A percentile compares a stretch with the other conserved stretches of the same genome.
Conservation (phyloP, 2,888 invertebrate genomes). For the Cheiracanthium punctorium region DNA sequence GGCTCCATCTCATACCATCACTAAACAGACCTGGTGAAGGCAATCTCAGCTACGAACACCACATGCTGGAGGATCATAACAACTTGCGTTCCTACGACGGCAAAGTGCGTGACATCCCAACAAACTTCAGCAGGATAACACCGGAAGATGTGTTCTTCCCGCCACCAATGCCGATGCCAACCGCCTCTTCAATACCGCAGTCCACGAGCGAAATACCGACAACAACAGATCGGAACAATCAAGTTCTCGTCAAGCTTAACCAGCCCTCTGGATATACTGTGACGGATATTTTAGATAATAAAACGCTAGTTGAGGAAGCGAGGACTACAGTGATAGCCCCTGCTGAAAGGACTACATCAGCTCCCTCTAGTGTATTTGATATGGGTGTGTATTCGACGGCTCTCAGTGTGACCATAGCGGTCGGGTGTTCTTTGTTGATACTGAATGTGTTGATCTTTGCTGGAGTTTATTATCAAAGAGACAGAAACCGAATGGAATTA, state of each 20-base stretch:
- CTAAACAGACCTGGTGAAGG: slow-evolving; percentile 77
- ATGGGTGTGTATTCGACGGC: slow-evolving; percentile 85
- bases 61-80: slow-evolving; percentile 87
- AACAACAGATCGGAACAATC: slow-evolving; percentile 16
- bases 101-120: slow-evolving; percentile 79
- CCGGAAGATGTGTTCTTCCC: slow-evolving; percentile 53
- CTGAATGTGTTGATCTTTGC: slow-evolving; percentile 95
- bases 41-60: slow-evolving; percentile 79
- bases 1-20: slow-evolving; percentile 95
- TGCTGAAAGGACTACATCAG: slow-evolving; percentile 36
- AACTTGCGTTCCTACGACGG: slow-evolving; percentile 93
- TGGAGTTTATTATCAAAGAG: slow-evolving; percentile 90
- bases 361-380: slow-evolving; percentile 32
- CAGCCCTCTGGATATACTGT: slow-evolving; percentile 9
- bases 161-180: slow-evolving; percentile 29
- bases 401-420: slow-evolving; percentile 91
- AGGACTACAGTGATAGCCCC: background rate
- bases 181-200: background rate
- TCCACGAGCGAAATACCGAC: slow-evolving; percentile 23
- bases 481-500: slow-evolving; percentile 72
- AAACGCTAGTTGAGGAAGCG: slow-evolving; percentile 8
- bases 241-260: slow-evolving; percentile 35
- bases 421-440: slow-evolving; percentile 91
- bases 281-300: slow-evolving; percentile 16
- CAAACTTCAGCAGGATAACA: background rate